phyloP scores from a whole-genome alignment of 1,140 invertebrate species.

The Metaphire vulgaris region DNA sequence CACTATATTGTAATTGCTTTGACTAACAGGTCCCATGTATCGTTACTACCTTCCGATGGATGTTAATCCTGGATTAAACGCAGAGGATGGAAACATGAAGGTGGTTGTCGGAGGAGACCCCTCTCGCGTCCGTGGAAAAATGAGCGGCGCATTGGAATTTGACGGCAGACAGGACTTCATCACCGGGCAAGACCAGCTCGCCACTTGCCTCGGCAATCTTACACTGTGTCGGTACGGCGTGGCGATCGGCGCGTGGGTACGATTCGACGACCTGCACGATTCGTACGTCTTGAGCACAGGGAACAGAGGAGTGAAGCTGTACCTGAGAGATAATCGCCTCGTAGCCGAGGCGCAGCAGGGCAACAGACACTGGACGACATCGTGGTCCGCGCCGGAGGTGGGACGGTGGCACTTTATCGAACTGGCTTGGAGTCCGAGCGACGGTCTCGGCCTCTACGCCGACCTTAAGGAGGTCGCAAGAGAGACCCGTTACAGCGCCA shows the following conservation, averaged over 20 bases:
- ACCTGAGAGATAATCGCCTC: slow-evolving; percentile 34
- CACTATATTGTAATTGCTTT: too few species aligned
- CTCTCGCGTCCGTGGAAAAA: slow-evolving; percentile 35
- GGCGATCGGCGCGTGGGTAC: slow-evolving; percentile 39
- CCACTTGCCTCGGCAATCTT: slow-evolving; percentile 41
- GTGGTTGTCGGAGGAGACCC: slow-evolving; percentile 32
- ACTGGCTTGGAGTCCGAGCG: slow-evolving; percentile 44
- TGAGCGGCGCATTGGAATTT: slow-evolving; percentile 36
- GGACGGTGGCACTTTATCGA: slow-evolving; percentile 47
- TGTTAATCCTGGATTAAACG: not conserved
- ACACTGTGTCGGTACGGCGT: slow-evolving; percentile 41
- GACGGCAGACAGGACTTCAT: slow-evolving; percentile 37
- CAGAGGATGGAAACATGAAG: slow-evolving; percentile 6
- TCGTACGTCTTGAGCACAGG: slow-evolving; percentile 34
- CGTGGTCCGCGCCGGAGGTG: not conserved
- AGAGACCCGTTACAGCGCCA: not conserved
- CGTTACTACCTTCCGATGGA: not conserved
- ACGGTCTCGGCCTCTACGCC: slow-evolving; percentile 43
- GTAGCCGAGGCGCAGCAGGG: slow-evolving; percentile 36
- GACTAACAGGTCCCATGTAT: not conserved
- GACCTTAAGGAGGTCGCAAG: slow-evolving; percentile 36
- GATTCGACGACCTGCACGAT: slow-evolving; percentile 33
- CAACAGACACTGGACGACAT: not conserved
- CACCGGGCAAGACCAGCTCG: slow-evolving; percentile 36
- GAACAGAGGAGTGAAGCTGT: slow-evolving; percentile 37